Evolutionary conservation across 2,797 vertebrate genomes (phyloP), one percentile per base, ranked within the genome.

Genomic region (Ceryle rudis): DNA sequence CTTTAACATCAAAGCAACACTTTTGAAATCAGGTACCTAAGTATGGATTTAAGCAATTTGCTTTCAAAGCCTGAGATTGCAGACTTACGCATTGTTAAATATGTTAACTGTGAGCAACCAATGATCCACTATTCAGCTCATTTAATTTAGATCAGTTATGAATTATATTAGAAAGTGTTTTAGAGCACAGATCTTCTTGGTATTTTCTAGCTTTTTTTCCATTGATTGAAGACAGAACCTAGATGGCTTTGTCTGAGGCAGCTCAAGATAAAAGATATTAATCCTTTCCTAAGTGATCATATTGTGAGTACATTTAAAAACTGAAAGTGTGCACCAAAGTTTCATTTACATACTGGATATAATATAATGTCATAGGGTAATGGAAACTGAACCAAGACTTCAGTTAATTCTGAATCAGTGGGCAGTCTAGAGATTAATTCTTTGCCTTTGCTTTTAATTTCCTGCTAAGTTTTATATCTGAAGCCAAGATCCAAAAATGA

Each of bases 401-500:
- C 65, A 42, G 14, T 72, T 67, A 47, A 66, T 91, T 89, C 17
- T 71, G 52, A 82, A 29, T 70, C 49, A 52, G 10, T n/a, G 11
- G 22, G 17, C 10, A 77, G 64, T 52, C 18, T 61, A 23, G 25
- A 77, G 19, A 42, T 54, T 54, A 42, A 58, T 66, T 67, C 23
- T 89, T 91, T 51, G 3, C 8, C 37, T 67, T 84, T 85, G 37
- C 3, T 90, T 95, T 97, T 91, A 78, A 91, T 94, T 83, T 95
- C 79, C 82, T 94, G 72, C 71, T 86, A 74, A n/a, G 9, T 20
- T 29, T 74, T 81, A 12, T 67, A 72, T 83, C 47, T 82, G 8
- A 11, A 18, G 51, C 26, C 10, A 65, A 62, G 49, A 90, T 52
- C 25, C 28, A 74, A 29, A 89, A 84, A 26, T 42, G 1, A 71